A percentile compares a stretch with the other conserved stretches of the same genome.
phyloP scores from a whole-genome alignment of 2,888 invertebrate genomes.

The Nomada hirtipes region DNA sequence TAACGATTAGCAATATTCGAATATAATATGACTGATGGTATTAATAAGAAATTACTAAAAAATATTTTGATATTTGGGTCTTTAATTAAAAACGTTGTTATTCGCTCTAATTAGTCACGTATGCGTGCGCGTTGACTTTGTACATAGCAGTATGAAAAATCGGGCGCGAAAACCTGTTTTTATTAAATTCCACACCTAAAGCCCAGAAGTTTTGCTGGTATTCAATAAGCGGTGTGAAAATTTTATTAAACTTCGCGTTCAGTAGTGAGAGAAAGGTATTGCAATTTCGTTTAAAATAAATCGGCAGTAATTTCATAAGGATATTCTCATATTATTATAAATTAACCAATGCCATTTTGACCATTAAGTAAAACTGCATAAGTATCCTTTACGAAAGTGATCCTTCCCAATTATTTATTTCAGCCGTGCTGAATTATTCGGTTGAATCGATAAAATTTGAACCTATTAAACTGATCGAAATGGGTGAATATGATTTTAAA shows the following conservation, averaged over 20 bases:
- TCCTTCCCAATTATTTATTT: too few species aligned
- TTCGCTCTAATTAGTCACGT: not conserved
- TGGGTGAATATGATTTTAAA: too few species aligned
- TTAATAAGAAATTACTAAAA: not conserved
- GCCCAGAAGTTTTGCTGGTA: slow-evolving; percentile 6
- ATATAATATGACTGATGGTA: not conserved
- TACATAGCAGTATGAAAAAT: not conserved
- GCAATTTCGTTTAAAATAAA: slow-evolving; percentile 6
- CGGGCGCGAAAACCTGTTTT: slow-evolving; percentile 21
- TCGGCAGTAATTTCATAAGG: not conserved
- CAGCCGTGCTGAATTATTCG: too few species aligned
- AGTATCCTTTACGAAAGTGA: too few species aligned
- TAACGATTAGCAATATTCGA: not conserved
- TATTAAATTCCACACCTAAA: slow-evolving; percentile 30
- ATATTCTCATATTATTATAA: too few species aligned
- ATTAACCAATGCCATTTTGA: too few species aligned
- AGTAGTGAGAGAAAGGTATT: not conserved
- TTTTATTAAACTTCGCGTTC: slow-evolving; percentile 24
- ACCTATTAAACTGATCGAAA: too few species aligned
- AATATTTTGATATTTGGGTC: not conserved
- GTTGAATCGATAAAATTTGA: too few species aligned
- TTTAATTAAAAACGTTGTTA: not conserved
- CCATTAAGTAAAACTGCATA: too few species aligned
- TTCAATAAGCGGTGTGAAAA: slow-evolving; percentile 8
- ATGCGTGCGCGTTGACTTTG: not conserved